A percentile compares a stretch with the other conserved stretches of the same genome.
Evolutionary conservation across 2,888 invertebrate species (phyloP).

Genomic region (Lysandra bellargus): DNA sequence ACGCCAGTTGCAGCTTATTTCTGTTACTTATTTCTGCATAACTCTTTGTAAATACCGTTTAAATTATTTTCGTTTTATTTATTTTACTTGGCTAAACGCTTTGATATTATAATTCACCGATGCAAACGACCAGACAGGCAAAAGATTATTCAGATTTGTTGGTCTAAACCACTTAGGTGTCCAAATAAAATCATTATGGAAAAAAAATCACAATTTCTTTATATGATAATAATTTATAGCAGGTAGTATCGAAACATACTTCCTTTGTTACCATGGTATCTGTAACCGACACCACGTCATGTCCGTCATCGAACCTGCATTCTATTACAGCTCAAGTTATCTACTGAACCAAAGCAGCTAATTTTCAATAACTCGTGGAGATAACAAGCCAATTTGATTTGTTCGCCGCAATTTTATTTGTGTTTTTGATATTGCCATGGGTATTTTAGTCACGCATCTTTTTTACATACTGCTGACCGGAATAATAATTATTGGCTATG

Average conservation of each 20-base stretch:
- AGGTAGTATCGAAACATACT: not conserved
- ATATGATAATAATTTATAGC: not conserved
- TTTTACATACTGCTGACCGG: constrained; percentile 60
- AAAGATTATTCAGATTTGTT: too few species aligned
- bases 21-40: not conserved
- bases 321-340: not conserved
- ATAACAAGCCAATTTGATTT: constrained; percentile 22
- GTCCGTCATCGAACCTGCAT: not conserved
- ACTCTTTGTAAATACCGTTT: not conserved
- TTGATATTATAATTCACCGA: not conserved
- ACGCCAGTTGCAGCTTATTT: constrained; percentile 17
- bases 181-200: too few species aligned
- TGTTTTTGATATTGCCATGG: constrained; percentile 34
- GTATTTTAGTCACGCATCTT: constrained; percentile 55
- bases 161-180: too few species aligned
- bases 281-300: not conserved
- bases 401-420: constrained; percentile 28
- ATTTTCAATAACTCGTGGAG: constrained; percentile 18
- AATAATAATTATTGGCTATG: constrained; percentile 57
- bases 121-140: not conserved
- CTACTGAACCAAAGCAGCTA: not conserved
- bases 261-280: not conserved
- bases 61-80: not conserved
- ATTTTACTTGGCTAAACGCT: not conserved
- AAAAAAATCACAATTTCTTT: too few species aligned